Evolutionary conservation across 1,140 invertebrate genomes (phyloP).

Genomic region (Zelostemma sp.): DNA sequence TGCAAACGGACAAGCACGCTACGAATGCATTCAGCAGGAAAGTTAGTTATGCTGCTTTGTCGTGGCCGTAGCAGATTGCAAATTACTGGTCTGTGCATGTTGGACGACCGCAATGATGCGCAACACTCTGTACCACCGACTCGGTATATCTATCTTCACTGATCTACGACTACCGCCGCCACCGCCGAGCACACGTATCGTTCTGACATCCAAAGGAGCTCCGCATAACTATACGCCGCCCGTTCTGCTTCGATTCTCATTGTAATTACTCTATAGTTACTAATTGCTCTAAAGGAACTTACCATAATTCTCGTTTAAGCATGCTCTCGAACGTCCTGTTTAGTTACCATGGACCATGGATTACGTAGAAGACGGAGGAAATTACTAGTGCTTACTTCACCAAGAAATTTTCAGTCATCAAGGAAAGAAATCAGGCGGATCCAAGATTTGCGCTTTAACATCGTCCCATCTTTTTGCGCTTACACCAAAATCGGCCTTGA

Average conservation of each 20-base stretch:
- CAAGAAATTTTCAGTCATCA: too few species aligned
- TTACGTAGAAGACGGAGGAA: too few species aligned
- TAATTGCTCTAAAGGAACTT: too few species aligned
- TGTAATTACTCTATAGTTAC: slow-evolving; percentile 27
- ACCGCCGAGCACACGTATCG: slow-evolving; percentile 17
- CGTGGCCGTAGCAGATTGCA: slow-evolving; percentile 44
- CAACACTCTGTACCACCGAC: slow-evolving; percentile 24
- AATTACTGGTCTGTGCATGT: slow-evolving; percentile 42
- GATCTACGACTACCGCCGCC: slow-evolving; percentile 17
- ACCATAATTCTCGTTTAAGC: too few species aligned
- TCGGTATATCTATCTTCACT: slow-evolving; percentile 37
- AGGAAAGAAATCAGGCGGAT: too few species aligned
- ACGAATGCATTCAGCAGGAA: slow-evolving; percentile 38
- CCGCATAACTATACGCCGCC: slow-evolving; percentile 42
- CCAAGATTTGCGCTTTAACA: too few species aligned
- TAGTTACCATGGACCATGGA: too few species aligned
- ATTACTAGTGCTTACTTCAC: too few species aligned
- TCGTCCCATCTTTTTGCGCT: too few species aligned
- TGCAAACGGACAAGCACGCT: slow-evolving; percentile 24
- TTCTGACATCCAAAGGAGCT: slow-evolving; percentile 40
- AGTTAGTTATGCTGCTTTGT: slow-evolving; percentile 42
- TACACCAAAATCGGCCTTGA: too few species aligned
- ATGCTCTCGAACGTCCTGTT: slow-evolving; percentile 20
- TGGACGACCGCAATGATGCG: slow-evolving; percentile 24
- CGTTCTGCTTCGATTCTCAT: slow-evolving; percentile 45